Evolutionary conservation across 2,888 invertebrate species (phyloP).

Genomic region (Lepidochrysops patricia): DNA sequence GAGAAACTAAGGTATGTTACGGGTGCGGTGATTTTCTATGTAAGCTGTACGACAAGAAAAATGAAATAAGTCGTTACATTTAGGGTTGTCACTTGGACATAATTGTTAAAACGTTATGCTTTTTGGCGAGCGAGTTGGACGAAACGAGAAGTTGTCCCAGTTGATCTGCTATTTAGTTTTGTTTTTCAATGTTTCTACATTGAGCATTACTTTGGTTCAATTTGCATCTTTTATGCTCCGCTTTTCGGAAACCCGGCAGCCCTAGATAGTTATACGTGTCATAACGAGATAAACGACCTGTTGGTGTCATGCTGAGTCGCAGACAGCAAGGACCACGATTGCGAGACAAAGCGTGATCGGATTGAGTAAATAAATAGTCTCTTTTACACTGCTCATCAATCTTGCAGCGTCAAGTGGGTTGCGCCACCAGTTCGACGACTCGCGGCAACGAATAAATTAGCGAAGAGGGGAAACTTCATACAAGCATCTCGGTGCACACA

Average conservation of each 20-base stretch:
- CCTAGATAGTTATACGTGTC: neutral
- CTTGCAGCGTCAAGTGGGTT: conserved; percentile 59
- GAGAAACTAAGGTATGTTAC: conserved; percentile 2
- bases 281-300: conserved; percentile 7
- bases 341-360: conserved; percentile 66
- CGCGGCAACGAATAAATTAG: conserved; percentile 29
- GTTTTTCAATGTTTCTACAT: neutral
- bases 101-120: neutral
- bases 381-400: conserved; percentile 63
- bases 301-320: conserved; percentile 32
- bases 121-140: neutral
- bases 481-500: neutral
- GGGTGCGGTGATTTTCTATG: conserved; percentile 4
- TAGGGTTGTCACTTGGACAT: neutral
- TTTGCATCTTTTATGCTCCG: neutral
- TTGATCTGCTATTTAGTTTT: neutral
- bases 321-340: conserved; percentile 48
- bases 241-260: neutral
- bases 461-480: neutral
- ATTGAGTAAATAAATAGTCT: conserved; percentile 68
- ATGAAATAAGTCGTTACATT: neutral
- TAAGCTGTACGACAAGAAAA: conserved; percentile 1
- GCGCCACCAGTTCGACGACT: conserved; percentile 60
- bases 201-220: neutral
- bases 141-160: neutral